Base-by-base conservation (phyloP, 2,113 vertebrate species). In the Oryzias melastigma region DNA sequence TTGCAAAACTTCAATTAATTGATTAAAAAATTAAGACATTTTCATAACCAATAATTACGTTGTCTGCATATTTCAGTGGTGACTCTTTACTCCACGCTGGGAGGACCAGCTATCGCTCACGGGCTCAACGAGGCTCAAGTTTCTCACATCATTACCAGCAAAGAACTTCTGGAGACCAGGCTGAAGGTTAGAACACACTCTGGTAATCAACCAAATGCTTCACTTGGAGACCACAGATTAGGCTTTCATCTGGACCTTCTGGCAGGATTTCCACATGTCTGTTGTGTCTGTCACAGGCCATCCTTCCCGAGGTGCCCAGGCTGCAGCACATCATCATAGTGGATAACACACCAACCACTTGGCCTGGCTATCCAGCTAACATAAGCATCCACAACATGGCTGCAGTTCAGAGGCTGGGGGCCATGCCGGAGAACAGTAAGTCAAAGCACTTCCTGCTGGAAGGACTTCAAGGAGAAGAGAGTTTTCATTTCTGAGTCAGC, bases 61-160 rank as follows among this genome's bases (percentile, higher is more conserved):
- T 54, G 1, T 2, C 14, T 64, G 53, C 73, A 54, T 75, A 16
- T 82, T 87, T 14, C 82, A 99, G 97, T 99, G 87, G 95, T 95
- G 46, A 99, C 96, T 0, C 84, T 98, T 17, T 99, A 98, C 7
- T 91, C 97, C 27, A 98, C 97, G 1, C 88, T 99, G 61, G 97
- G 97, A 62, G 95, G 95, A 58, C 91, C 93, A 14, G 96, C 97
- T 14, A 94, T 99, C 55, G 93, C 90, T 54, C 96, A 98, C 7
- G 97, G 94, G 3, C 87, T 98, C 25, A 96, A 95, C 41, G 95
- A 98, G 80, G 92, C 95, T 0, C 92, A 96, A 78, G 95, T 98
- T 80, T 95, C 93, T 54, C 95, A 94, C 82, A 95, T 99, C 72
- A 95, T 99, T 66, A 99, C 95, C 40, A 98, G 95, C 76, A 95